Evolutionary conservation across 2,113 vertebrate genomes (phyloP), one percentile per base, ranked within the genome.

Genomic region (Laticauda laticaudata): DNA sequence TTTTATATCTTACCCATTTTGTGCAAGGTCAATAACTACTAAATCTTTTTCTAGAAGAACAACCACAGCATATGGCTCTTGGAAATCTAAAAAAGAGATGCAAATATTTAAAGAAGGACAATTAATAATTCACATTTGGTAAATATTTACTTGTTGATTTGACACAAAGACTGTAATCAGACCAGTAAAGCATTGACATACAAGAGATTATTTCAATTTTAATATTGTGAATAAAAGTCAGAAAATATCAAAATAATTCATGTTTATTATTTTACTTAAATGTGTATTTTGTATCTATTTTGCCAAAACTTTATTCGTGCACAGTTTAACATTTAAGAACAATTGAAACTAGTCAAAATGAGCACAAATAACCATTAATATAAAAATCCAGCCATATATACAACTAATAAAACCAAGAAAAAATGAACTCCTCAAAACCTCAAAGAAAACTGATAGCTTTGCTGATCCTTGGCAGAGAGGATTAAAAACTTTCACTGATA

Each of bases 1-100:
- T 64, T 26, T 23, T n/a, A 94, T 87, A 91, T 89, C 86, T 98
- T 98, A 99, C 99, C 99, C 99, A 96, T 99, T 99, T 98, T 99
- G 99, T 98, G 99, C 99, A 97, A 99, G 99, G 96, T 99, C 99
- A 96, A 99, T 99, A 96, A 99, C 98, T 94, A 99, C 99, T 97
- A 99, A 98, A 97, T 99, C 99, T 97, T 99, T 99, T 97, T 99
- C 99, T 95, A 99, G 97, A 94, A 99, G 99, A 96, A 99, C 99
- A 88, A 99, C 99, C 94, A 99, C 99, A 96, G 99, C 99, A 89
- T 99, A 99, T 39, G 99, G 99, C 97, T 99, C 99, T 97, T 99
- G 99, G 97, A 99, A 99, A 98, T 99, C 99, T 99, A 97, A 89
- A 96, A 96, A 39, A 88, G 92, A 92, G 18, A 81, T 64, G 34